Evolutionary conservation across 2,113 vertebrate species (phyloP).

Genomic region (Hipposideros armiger): DNA sequence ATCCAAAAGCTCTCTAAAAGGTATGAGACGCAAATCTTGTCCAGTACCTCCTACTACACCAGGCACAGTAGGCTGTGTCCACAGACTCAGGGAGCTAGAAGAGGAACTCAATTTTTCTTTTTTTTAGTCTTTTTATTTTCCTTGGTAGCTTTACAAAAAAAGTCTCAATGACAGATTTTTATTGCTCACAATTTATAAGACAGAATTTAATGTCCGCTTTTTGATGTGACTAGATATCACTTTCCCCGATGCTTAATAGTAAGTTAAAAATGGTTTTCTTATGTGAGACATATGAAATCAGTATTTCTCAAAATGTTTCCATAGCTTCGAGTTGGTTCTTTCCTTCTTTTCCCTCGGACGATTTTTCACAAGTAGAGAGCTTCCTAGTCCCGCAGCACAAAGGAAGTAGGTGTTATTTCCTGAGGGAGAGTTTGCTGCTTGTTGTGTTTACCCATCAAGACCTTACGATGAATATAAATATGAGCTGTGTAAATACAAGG

Average conservation of each 20-base stretch:
- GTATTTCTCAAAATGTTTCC: neutral
- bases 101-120: neutral
- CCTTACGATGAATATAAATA: neutral
- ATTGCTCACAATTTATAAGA: neutral
- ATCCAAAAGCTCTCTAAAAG: neutral
- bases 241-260: neutral
- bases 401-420: constrained; percentile 31
- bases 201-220: constrained; percentile 11
- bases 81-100: neutral
- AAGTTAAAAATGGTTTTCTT: neutral
- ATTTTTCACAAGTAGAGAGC: neutral
- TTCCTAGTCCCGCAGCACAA: neutral
- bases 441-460: neutral
- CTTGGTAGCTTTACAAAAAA: neutral
- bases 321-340: neutral
- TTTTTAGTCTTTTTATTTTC: neutral
- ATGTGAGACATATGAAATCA: neutral
- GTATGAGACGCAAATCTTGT: no score
- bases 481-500: constrained; percentile 32
- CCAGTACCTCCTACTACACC: rapidly evolving
- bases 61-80: neutral
- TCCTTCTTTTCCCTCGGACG: neutral
- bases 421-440: neutral
- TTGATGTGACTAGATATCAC: neutral
- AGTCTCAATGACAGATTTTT: neutral